Evolutionary conservation across 2,113 vertebrate genomes (phyloP).

Genomic region (Campylomormyrus numenius): DNA sequence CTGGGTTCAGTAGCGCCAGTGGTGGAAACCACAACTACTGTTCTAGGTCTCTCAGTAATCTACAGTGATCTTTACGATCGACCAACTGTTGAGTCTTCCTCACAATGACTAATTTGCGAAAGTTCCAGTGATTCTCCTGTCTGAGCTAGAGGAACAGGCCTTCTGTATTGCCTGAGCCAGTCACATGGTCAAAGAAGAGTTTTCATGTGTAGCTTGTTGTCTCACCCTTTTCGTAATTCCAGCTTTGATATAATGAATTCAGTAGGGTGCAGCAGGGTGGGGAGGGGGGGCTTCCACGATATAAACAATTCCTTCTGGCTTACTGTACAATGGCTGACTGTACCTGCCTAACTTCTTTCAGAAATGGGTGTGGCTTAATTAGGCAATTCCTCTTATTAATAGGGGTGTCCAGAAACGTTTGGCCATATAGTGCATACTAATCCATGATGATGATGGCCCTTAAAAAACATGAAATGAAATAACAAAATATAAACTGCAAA

Average conservation of each 20-base stretch:
- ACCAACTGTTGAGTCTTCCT: background rate
- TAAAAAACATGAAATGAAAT: background rate
- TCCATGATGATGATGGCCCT: background rate
- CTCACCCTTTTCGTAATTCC: background rate
- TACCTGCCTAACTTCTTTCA: background rate
- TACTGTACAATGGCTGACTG: background rate
- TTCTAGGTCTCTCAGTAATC: background rate
- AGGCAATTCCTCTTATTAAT: background rate
- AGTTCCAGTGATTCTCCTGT: background rate
- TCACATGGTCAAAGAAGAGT: background rate
- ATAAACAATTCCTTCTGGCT: background rate
- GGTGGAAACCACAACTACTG: background rate
- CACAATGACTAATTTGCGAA: background rate
- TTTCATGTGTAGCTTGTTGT: background rate
- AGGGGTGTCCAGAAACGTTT: background rate
- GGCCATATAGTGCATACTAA: background rate
- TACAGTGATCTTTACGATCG: background rate
- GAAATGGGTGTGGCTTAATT: background rate
- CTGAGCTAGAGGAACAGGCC: background rate
- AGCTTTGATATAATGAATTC: background rate
- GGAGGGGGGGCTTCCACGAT: background rate
- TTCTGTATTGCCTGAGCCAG: background rate
- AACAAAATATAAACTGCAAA: background rate
- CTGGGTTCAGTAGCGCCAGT: background rate
- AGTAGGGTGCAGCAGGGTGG: background rate